phyloP scores from a whole-genome alignment of 2,113 vertebrate genomes.

The Psittacus erithacus region DNA sequence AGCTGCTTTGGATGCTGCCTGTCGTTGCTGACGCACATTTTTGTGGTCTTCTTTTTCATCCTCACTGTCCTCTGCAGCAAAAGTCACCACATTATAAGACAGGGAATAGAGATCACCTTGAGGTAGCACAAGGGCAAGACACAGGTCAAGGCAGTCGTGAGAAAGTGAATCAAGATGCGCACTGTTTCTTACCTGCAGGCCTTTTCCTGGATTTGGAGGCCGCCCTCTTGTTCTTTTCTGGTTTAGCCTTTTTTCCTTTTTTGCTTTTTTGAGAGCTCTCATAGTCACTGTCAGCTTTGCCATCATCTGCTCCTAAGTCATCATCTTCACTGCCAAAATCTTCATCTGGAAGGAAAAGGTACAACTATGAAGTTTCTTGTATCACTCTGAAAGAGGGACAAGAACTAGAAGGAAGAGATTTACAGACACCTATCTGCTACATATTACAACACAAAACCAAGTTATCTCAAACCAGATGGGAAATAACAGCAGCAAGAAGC shows the following conservation, averaged over 20 bases:
- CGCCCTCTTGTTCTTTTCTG: constrained; percentile 82
- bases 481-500: neutral
- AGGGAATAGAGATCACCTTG: neutral
- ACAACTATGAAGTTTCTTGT: neutral
- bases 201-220: constrained; percentile 85
- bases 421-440: neutral
- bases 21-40: constrained; percentile 92
- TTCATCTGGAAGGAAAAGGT: constrained; percentile 68
- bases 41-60: constrained; percentile 94
- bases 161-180: neutral
- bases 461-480: neutral
- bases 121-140: neutral
- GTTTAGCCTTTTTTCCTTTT: constrained; percentile 85
- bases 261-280: constrained; percentile 86
- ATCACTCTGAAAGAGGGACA: neutral
- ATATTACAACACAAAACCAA: neutral
- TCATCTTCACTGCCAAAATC: constrained; percentile 89
- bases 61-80: constrained; percentile 89
- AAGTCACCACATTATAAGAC: neutral
- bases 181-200: constrained; percentile 74
- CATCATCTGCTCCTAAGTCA: constrained; percentile 77
- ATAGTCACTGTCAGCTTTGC: constrained; percentile 86
- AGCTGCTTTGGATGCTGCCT: constrained; percentile 96
- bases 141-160: neutral
- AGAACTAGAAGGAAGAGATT: neutral